Evolutionary conservation across 2,797 vertebrate species (phyloP), one percentile per base, ranked within the genome.

Genomic region (Stomatorhinus walkeri): DNA sequence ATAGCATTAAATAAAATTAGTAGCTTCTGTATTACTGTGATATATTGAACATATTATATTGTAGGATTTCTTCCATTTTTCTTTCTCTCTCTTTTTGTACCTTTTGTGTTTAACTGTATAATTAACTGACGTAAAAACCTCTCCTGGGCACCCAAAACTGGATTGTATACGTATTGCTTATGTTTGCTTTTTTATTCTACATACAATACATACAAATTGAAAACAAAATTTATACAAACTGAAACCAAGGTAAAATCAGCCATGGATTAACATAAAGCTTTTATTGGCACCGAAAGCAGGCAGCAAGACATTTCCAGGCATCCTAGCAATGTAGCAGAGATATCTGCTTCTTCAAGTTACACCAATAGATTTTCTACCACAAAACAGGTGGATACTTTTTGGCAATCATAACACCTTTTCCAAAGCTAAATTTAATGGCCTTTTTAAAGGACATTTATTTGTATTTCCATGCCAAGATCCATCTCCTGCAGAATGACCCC

Each of bases 391-490:
- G 40, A 88, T 81, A 24, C 28, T 61, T 43, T 72, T 72, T 51
- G 32, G 48, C 32, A 7, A 52, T 52, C 83, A 28, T 68, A 85
- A 43, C 64, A 64, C 49, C 48, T 87, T 89, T 76, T 36, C 79
- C 54, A 87, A 88, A 87, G 72, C 24, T 40, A 36, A 84, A 49
- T 83, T 51, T 88, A 32, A 84, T 83, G 40, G 86, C 87, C 54
- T 88, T 88, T 87, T 89, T 87, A 32, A 88, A 87, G 49, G 88
- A 89, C 52, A 56, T 87, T 76, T 19, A 81, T 89, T 87, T 89
- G 89, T 87, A 40, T 83, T 83, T 84, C 72, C 52, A 49, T 32
- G 86, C 86, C 52, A 72, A 90, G 46, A 48, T 51, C 81, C 85
- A 72, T 43, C 88, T 68, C 59, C 52, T 79, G 51, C 28, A 81